Base-by-base conservation (phyloP, 2,113 vertebrate species). In the Onychostoma macrolepis region DNA sequence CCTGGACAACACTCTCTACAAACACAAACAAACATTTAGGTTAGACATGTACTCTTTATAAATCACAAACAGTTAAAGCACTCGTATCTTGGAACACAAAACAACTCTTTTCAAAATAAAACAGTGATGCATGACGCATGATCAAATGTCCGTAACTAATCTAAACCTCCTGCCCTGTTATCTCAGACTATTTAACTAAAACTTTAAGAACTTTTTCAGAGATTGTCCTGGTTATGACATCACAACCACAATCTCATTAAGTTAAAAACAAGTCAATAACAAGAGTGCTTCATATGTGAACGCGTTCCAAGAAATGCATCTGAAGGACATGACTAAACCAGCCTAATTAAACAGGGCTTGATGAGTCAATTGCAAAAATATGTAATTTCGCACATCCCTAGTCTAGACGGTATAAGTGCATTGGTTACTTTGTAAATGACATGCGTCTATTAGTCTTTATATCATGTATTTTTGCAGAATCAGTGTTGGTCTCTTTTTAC, bases 1-100 rank as follows among this genome's bases (percentile, higher is more conserved):
- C 50, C 56, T 24, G 85, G 45, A 65, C 78, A 86, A 45, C 61
- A 81, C 77, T 83, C 86, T 80, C 86, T 67, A 43, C 28, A 88
- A 61, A 78, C 83, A 84, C 85, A 89, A 21, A 83, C 79, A 71
- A 19, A 89, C 26, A 36, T 41, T 28, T 17, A 84, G 24, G 21
- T 58, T 77, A 72, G 69, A 72, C 36, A 41, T 21, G 33, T 0
- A 19, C 17, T 21, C 67, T 69, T 69, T 71, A 36, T 38, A 24
- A 53, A 53, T 24, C 5, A 24, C 17, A 56, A 5, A 56, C 28
- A 58, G 12, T 43, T 43, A 13, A 41, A 26, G 6, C 56, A n/a
- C 10, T 41, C 2, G 12, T 4, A 10, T 76, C 12, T 7, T 28
- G 74, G 41, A n/a, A 71, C 36, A 24, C 69, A 72, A 9, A 72